These are phyloP conservation scores for Hyperoplus lanceolatus DNA, from an alignment of 2,797 vertebrate genomes.

Conservation along the genomic window DNA sequence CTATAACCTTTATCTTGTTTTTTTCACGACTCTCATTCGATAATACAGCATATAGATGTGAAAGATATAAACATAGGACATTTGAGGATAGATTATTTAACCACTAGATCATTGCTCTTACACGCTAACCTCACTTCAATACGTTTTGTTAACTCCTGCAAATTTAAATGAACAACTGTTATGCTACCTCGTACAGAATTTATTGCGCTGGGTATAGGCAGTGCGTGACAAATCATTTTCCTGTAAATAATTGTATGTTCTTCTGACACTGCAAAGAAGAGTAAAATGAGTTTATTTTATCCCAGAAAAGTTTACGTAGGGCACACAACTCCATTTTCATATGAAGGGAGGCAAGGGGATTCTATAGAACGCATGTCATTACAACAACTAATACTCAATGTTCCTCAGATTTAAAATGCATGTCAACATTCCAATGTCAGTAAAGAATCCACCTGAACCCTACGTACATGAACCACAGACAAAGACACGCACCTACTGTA, in stretches of 20 bases:
- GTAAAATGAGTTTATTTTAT: not conserved
- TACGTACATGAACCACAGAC: not conserved
- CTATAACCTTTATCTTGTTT: not conserved
- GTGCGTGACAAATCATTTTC: not conserved
- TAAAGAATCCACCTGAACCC: not conserved
- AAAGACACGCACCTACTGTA: not conserved
- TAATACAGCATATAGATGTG: not conserved
- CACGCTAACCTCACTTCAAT: not conserved
- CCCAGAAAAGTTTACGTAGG: not conserved
- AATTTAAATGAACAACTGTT: not conserved
- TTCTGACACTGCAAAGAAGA: slow-evolving; percentile 2
- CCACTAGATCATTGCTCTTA: not conserved
- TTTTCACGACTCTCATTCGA: not conserved
- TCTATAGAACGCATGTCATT: not conserved
- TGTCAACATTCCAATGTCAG: not conserved
- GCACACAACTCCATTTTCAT: not conserved
- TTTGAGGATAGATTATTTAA: not conserved
- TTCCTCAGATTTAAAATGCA: not conserved
- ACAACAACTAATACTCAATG: not conserved
- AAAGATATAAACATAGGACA: not conserved
- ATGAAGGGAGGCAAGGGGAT: not conserved
- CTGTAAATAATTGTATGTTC: not conserved
- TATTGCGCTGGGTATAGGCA: not conserved
- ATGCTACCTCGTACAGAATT: not conserved
- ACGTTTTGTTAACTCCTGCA: not conserved